Evolutionary conservation across 1,140 invertebrate genomes (phyloP).

Genomic region (Caerostris extrusa): DNA sequence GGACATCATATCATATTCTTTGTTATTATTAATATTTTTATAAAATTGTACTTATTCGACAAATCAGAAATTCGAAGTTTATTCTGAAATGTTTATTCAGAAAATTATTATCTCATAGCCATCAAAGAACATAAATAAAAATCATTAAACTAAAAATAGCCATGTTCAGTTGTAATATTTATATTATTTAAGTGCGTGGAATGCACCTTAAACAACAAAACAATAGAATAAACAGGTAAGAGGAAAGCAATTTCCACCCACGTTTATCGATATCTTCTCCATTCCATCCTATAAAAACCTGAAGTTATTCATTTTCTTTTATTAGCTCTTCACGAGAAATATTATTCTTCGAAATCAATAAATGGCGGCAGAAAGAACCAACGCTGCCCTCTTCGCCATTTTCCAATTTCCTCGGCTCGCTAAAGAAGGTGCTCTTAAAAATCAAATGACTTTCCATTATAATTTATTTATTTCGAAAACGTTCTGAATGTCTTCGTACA

Average conservation of each 20-base stretch:
- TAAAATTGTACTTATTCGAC: too few relatives aligned
- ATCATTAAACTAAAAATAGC: too few relatives aligned
- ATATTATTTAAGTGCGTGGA: not conserved
- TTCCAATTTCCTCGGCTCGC: not conserved
- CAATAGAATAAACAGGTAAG: not conserved
- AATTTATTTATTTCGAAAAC: conserved; percentile 5
- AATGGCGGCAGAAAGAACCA: not conserved
- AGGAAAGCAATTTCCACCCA: not conserved
- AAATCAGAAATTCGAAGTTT: too few relatives aligned
- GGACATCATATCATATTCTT: too few relatives aligned
- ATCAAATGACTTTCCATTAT: conserved; percentile 16
- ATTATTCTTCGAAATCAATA: conserved; percentile 7
- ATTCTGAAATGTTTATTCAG: too few relatives aligned
- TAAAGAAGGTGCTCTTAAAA: not conserved
- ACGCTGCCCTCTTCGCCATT: not conserved
- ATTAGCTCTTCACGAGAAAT: not conserved
- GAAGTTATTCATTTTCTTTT: conserved; percentile 4
- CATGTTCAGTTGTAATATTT: too few relatives aligned
- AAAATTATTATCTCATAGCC: too few relatives aligned
- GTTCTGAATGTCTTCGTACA: not conserved
- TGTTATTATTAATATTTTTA: too few relatives aligned
- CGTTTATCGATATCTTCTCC: not conserved
- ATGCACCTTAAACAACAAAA: not conserved
- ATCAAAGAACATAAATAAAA: too few relatives aligned
- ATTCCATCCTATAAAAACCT: not conserved